Evolutionary conservation across 2,888 invertebrate genomes (phyloP).

Genomic region (Blomia tropicalis): DNA sequence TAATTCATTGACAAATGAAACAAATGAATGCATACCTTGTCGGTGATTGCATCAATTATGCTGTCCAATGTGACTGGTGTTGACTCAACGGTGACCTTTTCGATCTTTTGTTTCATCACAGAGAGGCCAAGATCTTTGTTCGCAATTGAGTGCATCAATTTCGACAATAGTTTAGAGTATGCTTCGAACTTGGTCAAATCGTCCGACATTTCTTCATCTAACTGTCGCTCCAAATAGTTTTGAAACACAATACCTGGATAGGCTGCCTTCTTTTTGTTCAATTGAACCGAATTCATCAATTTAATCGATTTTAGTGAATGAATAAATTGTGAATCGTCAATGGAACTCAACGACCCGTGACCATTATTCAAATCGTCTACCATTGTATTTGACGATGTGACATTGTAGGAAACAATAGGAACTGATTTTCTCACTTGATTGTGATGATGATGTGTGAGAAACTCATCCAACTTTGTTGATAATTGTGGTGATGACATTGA

Average conservation of each 20-base stretch:
- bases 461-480: background rate
- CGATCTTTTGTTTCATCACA: constrained; percentile 36
- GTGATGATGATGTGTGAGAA: background rate
- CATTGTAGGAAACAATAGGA: too few species aligned
- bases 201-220: background rate
- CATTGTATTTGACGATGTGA: too few species aligned
- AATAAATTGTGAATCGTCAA: too few species aligned
- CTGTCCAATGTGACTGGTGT: background rate
- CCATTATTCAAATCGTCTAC: too few species aligned
- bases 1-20: background rate
- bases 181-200: constrained; percentile 12
- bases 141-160: constrained; percentile 7
- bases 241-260: constrained; percentile 3
- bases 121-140: constrained; percentile 38
- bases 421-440: background rate
- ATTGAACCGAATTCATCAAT: background rate
- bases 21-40: constrained; percentile 16
- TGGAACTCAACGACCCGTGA: too few species aligned
- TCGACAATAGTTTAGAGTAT: constrained; percentile 8
- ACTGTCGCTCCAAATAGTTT: background rate
- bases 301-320: background rate
- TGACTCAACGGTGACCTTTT: constrained; percentile 26
- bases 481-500: constrained; percentile 2
- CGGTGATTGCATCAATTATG: constrained; percentile 8
- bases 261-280: background rate